A percentile compares a stretch with the other conserved stretches of the same genome.
phyloP scores from a whole-genome alignment of 2,113 vertebrate genomes.

The Heloderma charlesbogerti region DNA sequence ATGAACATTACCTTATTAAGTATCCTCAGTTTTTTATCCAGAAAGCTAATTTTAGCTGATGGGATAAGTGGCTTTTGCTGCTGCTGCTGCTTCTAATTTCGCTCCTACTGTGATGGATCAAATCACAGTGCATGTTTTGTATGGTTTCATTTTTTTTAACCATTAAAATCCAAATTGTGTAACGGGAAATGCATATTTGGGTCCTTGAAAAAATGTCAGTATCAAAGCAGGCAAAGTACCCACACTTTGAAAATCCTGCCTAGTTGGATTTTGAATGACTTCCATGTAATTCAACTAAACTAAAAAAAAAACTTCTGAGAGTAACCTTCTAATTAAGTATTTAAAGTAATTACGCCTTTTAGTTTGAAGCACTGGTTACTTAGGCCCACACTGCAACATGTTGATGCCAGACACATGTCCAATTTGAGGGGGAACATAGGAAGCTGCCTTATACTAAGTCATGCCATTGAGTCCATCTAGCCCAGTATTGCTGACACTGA shows the following conservation, averaged over 20 bases:
- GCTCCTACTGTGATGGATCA: not conserved
- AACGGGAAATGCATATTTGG: not conserved
- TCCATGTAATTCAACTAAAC: not conserved
- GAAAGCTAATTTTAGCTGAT: constrained; percentile 15
- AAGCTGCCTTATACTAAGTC: no score
- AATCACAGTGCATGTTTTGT: not conserved
- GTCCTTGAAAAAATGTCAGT: not conserved
- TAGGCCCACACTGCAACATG: not conserved
- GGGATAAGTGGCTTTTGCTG: not conserved
- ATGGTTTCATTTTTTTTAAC: constrained; percentile 20
- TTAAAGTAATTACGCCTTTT: not conserved
- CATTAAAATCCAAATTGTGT: constrained; percentile 9
- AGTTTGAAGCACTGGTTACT: not conserved
- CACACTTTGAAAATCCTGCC: not conserved
- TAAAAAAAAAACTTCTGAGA: not conserved
- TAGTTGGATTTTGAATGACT: not conserved
- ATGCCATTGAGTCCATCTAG: no score
- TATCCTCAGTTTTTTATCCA: not conserved
- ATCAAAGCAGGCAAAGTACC: constrained; percentile 9
- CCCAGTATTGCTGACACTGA: no score
- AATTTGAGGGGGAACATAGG: not conserved
- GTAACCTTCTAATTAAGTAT: not conserved
- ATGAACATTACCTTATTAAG: not conserved
- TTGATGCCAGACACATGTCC: not conserved
- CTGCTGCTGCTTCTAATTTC: constrained; percentile 15